These are phyloP conservation scores for Tetrapedia diversipes DNA, from an alignment of 2,888 invertebrate species.

Conservation along the genomic window DNA sequence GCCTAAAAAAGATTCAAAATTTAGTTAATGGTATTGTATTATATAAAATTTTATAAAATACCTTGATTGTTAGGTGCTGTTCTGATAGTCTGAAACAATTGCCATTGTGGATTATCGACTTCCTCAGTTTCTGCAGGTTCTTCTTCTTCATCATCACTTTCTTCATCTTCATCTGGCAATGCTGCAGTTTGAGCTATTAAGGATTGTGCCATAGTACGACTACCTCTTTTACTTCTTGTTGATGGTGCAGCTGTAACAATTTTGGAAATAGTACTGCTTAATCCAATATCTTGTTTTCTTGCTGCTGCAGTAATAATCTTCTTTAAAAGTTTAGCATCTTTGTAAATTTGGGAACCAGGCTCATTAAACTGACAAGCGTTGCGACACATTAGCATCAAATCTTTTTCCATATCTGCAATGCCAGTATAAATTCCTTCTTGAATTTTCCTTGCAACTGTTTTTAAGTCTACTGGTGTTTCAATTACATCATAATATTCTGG, in stretches of 20 bases:
- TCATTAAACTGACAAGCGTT: conserved; percentile 99
- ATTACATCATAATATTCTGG: conserved; percentile 98
- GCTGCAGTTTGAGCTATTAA: conserved; percentile 86
- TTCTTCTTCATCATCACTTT: conserved; percentile 86
- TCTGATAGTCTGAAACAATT: conserved; percentile 92
- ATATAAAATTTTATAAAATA: conserved; percentile 56
- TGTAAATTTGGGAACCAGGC: conserved; percentile 97
- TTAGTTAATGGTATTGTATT: conserved; percentile 2
- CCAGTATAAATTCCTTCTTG: conserved; percentile 91
- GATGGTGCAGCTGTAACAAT: conserved; percentile 75
- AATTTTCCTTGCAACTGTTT: conserved; percentile 95
- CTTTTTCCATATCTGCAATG: conserved; percentile 93
- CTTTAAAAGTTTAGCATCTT: conserved; percentile 95
- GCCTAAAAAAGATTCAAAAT: conserved; percentile 83
- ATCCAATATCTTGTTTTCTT: conserved; percentile 77
- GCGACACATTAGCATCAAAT: conserved; percentile 94
- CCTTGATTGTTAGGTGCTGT: conserved; percentile 85
- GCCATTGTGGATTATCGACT: conserved; percentile 93
- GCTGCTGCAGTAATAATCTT: conserved; percentile 86
- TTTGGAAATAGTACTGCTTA: conserved; percentile 71
- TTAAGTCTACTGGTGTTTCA: conserved; percentile 96
- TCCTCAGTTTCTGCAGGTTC: conserved; percentile 84
- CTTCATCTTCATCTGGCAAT: conserved; percentile 86
- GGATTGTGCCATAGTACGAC: conserved; percentile 81
- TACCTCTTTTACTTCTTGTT: conserved; percentile 80